Percentiles rank a stretch among this genome's conserved stretches.
Evolutionary conservation across 1,140 invertebrate species (phyloP).

Genomic region (Hirudo medicinalis): DNA sequence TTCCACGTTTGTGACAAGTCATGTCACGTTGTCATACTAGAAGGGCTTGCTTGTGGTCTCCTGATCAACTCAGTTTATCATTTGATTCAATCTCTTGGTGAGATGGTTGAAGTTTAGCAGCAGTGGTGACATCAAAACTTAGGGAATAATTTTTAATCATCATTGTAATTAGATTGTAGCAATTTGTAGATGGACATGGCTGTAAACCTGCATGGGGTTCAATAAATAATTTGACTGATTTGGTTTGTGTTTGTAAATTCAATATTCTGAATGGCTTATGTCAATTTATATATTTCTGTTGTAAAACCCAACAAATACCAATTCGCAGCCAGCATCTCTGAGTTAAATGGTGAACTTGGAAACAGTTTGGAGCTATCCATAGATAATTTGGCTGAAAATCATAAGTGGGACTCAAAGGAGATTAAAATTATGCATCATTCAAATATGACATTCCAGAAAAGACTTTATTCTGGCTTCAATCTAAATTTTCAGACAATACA

Average conservation of each 20-base stretch:
- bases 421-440: conserved; percentile 4
- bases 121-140: too few species aligned
- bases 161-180: too few species aligned
- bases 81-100: background rate
- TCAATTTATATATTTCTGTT: background rate
- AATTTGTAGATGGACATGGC: too few species aligned
- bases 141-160: too few species aligned
- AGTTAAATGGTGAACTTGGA: background rate
- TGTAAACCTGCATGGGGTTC: too few species aligned
- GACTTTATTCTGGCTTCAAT: background rate
- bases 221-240: too few species aligned
- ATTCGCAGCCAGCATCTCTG: background rate
- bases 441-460: background rate
- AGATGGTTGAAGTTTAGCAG: background rate
- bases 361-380: background rate
- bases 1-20: background rate
- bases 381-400: background rate
- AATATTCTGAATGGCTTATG: too few species aligned
- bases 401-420: background rate
- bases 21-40: background rate
- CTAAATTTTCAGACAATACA: background rate
- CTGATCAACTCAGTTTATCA: background rate
- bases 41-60: background rate
- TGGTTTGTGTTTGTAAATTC: too few species aligned
- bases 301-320: background rate